A percentile compares a stretch with the other conserved stretches of the same genome.
Evolutionary conservation across 2,888 invertebrate genomes (phyloP).

Genomic region (Bellardia pandia): DNA sequence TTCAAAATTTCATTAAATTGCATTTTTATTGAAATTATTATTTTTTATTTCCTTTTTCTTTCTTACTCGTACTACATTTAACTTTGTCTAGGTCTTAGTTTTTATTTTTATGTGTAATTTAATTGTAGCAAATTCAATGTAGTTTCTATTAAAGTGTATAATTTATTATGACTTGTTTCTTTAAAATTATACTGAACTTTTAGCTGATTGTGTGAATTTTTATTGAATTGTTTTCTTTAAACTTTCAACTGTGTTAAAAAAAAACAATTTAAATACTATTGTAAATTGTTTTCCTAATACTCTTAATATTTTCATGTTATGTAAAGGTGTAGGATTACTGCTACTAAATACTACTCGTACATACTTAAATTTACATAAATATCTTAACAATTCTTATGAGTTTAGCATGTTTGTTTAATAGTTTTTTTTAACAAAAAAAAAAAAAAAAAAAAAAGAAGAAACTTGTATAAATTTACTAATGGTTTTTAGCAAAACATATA

Average conservation of each 20-base stretch:
- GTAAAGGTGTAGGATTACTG: conserved; percentile 57
- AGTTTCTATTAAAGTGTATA: conserved; percentile 49
- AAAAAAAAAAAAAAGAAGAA: too few species aligned
- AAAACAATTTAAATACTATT: conserved; percentile 55
- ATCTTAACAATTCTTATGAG: conserved; percentile 39
- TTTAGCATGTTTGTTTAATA: conserved; percentile 70
- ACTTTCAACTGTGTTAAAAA: conserved; percentile 41
- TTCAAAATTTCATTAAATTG: not conserved
- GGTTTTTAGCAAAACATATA: not conserved
- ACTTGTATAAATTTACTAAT: conserved; percentile 25
- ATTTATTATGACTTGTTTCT: conserved; percentile 39
- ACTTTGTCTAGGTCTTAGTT: conserved; percentile 15
- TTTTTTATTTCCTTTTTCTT: not conserved
- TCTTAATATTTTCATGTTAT: conserved; percentile 52
- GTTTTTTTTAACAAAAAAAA: conserved; percentile 5
- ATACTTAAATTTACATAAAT: not conserved
- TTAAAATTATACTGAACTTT: conserved; percentile 5
- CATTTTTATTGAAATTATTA: not conserved
- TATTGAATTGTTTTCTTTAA: conserved; percentile 12
- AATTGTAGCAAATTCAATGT: conserved; percentile 27
- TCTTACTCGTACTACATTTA: conserved; percentile 2
- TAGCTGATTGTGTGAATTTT: conserved; percentile 44
- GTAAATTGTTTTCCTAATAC: conserved; percentile 61
- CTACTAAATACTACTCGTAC: conserved; percentile 37
- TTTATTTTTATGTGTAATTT: not conserved